Base-by-base conservation (phyloP, 2,888 invertebrate genomes). In the Gymnoscelis rufifasciata region DNA sequence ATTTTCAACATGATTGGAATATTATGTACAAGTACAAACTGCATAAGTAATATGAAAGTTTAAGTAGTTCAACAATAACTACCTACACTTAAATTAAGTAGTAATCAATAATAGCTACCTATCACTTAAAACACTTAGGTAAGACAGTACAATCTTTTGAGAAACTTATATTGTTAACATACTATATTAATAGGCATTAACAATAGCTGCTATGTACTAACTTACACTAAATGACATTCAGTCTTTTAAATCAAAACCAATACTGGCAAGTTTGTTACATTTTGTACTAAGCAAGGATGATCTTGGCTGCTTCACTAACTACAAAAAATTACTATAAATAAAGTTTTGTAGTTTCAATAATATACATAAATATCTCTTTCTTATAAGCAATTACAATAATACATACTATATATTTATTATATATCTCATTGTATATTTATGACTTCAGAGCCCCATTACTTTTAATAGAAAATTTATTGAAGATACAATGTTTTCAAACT, bases 231-330 rank as follows among this genome's bases (percentile, higher is more conserved):
- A 86, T 72, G 86, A 87, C 83, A 79, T 83, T 88, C 88, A 88
- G 88, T 88, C 88, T 88, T 86, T 19, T 81, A 83, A 67, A 83
- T 83, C 72, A 80, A 77, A 87, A 86, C 88, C 88, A 88, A 88
- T 88, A 88, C 87, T 88, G 88, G 88, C 88, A 88, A 88, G 87
- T 86, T 84, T 81, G 78, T 84, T 84, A 78, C 67, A 82, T 76
- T 86, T 88, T 88, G 88, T 88, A 88, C 88, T 87, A 84, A 83
- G 78, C 77, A 82, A 83, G 76, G 69, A 75, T 50, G 59, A 64
- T 69, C 66, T 74, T 62, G 76, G 74, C 75, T 58, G 71, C 78
- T 83, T 78, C 79, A 83, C 83, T 80, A 81, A 78, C 62, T 74
- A n/a, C 73, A 49, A 45, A 43, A 41, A 47, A 13, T 28, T 24